Evolutionary conservation across 1,140 invertebrate genomes (phyloP), one percentile per base, ranked within the genome.

Genomic region (Drosophila repleta): DNA sequence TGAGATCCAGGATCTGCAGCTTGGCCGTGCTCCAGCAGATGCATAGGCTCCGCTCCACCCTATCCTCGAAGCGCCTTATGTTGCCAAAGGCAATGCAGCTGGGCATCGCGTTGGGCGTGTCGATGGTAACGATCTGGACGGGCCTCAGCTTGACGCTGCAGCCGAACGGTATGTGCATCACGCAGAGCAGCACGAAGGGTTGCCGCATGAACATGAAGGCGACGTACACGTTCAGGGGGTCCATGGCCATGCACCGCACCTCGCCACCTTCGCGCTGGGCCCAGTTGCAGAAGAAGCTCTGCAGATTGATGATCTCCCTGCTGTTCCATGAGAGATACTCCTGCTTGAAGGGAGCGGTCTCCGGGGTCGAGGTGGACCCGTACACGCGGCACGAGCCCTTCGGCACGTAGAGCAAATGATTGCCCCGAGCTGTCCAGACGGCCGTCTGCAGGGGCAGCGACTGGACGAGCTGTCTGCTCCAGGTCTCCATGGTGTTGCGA

Each of bases 111-210:
- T 48, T 24, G 1, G 7, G 18, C 1, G 26, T 1, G 7, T 13
- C 5, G 1, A 10, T 4, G 1, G 4, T 1, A 7, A 79, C 62
- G 18, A 43, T 52, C 11, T 80, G 26, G 3, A 56, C 0, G 0
- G 77, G 65, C 1, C 20, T 6, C 17, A 61, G 20, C 20, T 37
- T 20, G 3, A 13, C 1, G 7, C 2, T 4, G 1, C 1, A 51
- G 10, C 7, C 2, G 2, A 3, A 32, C 13, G 0, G 32, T 0
- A 13, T 7, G 13, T 3, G 0, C 11, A 76, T 15, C 2, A 45
- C 5, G 7, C 45, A 62, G 11, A 80, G 37, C n/a, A 76, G 21
- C 0, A 76, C 62, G 29, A 72, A 80, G 10, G 72, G 60, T 7
- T 41, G 46, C 13, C 32, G 11, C 43, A 63, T 56, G 24, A 81